Evolutionary conservation across 2,797 vertebrate species (phyloP), one percentile per base, ranked within the genome.

Genomic region (Xiphophorus birchmanni): DNA sequence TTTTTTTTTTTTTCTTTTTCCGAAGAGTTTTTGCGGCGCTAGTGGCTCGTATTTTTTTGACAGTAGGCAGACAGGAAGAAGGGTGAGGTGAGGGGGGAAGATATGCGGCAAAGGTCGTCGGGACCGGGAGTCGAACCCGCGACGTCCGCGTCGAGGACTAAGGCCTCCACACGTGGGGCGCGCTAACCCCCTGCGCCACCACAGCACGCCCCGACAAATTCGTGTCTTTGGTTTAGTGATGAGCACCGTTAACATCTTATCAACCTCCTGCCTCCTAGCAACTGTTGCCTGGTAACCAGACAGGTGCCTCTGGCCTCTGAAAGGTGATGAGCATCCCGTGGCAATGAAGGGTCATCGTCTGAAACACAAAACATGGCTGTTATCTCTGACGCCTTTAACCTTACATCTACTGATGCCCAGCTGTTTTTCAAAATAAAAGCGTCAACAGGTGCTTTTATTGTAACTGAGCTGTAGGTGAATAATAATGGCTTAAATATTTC

Each of bases 221-320:
- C 13, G 6, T 42, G 37, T 35, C 9, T 42, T 37, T 69, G 10
- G 15, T 18, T 58, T 26, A 29, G 26, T 12, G 35, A 74, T 52
- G 0, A 69, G 37, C 48, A 56, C 35, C 21, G 23, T 42, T 54
- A 74, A 74, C 32, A 8, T 37, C 18, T 29, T 42, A 47, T 80
- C 73, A 75, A 75, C 77, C 84, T 75, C 76, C 74, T 48, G 88
- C 84, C 78, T 65, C 90, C 82, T 50, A 76, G 90, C 80, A 89
- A 89, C 91, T 63, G 91, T 91, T 92, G 89, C 90, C 65, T 73
- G 82, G 90, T 84, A 82, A 90, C 87, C 78, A 9, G 77, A 42
- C 84, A 67, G 73, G 73, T 44, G 63, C 52, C 58, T 80, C 37
- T 3, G 54, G 48, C 67, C 18, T 60, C 37, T 32, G 58, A 58